These are phyloP conservation scores for Vidua macroura DNA, from an alignment of 2,113 vertebrate genomes.

Conservation along the genomic window DNA sequence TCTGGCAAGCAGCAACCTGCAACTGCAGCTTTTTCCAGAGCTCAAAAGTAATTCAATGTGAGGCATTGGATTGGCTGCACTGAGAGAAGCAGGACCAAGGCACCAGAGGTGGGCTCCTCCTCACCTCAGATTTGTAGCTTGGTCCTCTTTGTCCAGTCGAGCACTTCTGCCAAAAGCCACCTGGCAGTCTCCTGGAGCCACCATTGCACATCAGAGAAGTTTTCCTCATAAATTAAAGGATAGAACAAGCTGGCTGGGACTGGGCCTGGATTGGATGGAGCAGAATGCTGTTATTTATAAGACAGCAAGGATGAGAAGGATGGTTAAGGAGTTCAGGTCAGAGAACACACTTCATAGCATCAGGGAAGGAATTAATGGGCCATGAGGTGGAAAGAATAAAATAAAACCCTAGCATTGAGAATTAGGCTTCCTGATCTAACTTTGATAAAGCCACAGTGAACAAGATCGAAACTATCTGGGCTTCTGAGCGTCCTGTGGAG, in stretches of 20 bases:
- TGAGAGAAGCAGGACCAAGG: background rate
- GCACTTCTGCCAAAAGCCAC: background rate
- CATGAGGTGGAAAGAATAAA: background rate
- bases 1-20: slow-evolving; percentile 68
- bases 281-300: background rate
- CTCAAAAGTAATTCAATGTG: background rate
- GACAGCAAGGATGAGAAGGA: background rate
- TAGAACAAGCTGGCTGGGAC: background rate
- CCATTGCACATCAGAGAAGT: background rate
- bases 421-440: background rate
- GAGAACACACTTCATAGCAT: background rate
- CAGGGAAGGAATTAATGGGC: background rate
- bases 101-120: background rate
- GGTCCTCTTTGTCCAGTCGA: background rate
- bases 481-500: background rate
- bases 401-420: background rate
- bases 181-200: background rate
- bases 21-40: slow-evolving; percentile 60
- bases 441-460: background rate
- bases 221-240: background rate
- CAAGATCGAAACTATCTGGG: background rate
- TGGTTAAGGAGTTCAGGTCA: background rate
- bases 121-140: background rate
- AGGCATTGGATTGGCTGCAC: slow-evolving; percentile 7
- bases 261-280: background rate